Evolutionary conservation across 64 coral and sea anemone genomes (phyloP), one percentile per base, ranked within the genome.

Genomic region (Trachythela sp.): DNA sequence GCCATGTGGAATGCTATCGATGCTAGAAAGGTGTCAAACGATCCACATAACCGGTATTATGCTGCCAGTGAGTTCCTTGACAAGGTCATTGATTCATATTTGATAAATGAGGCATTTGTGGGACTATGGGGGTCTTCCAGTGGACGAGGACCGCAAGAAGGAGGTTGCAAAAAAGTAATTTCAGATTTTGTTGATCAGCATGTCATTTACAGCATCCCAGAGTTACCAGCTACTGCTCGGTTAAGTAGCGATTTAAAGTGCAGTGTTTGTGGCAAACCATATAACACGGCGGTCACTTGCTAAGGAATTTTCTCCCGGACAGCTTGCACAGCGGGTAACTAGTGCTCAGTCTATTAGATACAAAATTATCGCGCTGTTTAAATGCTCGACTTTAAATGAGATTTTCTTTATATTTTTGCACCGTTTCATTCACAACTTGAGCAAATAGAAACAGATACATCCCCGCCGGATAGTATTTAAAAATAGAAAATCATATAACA

Each of bases 171-270:
- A 2, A 51, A 70, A 40, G 77, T 30, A 8, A 54, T 91, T 22
- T 50, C 17, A 27, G 24, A 51, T 10, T 94, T 89, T 45, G 17
- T 94, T 1, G 92, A 91, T 39, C 40, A 91, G 11, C 93, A 91
- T 42, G 86, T 94, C 13, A n/a, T 88, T 8, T 37, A 84, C 40
- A 83, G 54, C 34, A 3, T 94, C 2, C 92, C 92, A 85, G 92
- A 94, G 13, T 60, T 94, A 5, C 51, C 34, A 54, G 0, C 64
- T 51, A 13, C 2, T 40, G 89, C 89, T 15, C 89, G 30, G 59
- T 68, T 68, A 14, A 68, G 76, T 22, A 86, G 20, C 11, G 88
- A 94, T 86, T 49, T 94, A 4, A 87, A 87, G 48, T 94, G 92
- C 40, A 51, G 85, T 40, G 33, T 87, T 33, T 90, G 92, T 42